phyloP scores from a whole-genome alignment of 2,113 vertebrate genomes.

The Heliornis fulica region DNA sequence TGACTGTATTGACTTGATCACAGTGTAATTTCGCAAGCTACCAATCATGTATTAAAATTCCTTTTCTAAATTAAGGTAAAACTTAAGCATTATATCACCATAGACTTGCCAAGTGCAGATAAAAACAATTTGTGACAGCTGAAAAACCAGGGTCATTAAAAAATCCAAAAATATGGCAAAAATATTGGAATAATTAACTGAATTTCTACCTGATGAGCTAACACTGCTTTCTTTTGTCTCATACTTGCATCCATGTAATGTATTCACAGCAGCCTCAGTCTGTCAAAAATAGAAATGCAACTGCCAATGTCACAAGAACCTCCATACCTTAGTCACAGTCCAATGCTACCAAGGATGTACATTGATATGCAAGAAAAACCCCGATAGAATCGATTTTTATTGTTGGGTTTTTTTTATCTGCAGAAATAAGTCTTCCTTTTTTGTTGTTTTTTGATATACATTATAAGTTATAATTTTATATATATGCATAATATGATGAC shows the following conservation, averaged over 20 bases:
- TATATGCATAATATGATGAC: too few species aligned
- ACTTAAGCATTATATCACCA: background rate
- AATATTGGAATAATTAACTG: background rate
- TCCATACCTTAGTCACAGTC: background rate
- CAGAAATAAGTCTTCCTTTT: background rate
- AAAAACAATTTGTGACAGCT: background rate
- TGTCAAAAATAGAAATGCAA: background rate
- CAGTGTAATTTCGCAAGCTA: background rate
- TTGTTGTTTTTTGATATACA: too few species aligned
- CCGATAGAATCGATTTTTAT: background rate
- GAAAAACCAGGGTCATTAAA: background rate
- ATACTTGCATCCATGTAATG: background rate
- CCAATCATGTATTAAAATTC: background rate
- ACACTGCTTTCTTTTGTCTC: background rate
- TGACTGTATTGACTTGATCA: background rate
- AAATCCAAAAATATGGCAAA: background rate
- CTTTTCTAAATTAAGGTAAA: background rate
- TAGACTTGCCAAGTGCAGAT: background rate
- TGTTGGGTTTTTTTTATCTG: background rate
- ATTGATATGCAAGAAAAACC: background rate
- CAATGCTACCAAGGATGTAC: background rate
- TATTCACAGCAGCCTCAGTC: background rate
- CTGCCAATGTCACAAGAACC: background rate
- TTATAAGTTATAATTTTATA: too few species aligned
- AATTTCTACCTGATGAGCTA: background rate